Evolutionary conservation across 64 coral and sea anemone species (phyloP).

Genomic region (Acropora yongei): DNA sequence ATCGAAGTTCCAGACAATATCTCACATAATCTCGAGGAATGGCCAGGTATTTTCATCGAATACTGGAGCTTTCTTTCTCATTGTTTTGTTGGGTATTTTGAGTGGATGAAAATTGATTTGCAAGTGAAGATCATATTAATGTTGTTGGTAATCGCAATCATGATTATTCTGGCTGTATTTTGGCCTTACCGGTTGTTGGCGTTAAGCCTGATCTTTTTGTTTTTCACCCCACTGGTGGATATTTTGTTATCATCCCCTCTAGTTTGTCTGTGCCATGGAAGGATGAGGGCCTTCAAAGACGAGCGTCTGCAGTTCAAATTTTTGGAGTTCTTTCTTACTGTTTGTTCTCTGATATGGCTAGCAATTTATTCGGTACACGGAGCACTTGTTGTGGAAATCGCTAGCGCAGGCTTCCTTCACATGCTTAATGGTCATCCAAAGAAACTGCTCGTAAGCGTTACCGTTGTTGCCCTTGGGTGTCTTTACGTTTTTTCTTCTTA

Average conservation of each 20-base stretch:
- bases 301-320: background rate
- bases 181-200: background rate
- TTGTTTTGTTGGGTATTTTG: background rate
- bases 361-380: background rate
- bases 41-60: background rate
- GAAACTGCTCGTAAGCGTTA: background rate
- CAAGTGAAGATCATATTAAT: background rate
- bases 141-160: background rate
- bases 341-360: slow-evolving; percentile 4
- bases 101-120: background rate
- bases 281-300: background rate
- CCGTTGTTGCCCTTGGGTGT: background rate
- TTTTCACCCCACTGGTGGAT: background rate
- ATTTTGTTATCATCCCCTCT: background rate
- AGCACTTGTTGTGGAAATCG: background rate
- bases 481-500: background rate
- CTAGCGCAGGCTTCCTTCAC: background rate
- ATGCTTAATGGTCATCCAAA: background rate
- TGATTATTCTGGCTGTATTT: no score
- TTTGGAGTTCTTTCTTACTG: background rate
- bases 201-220: background rate
- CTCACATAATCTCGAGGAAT: background rate
- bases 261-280: background rate
- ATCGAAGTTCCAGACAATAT: background rate
- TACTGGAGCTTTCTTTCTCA: background rate